Evolutionary conservation across 2,797 vertebrate species (phyloP).

Genomic region (Okamejei kenojei): DNA sequence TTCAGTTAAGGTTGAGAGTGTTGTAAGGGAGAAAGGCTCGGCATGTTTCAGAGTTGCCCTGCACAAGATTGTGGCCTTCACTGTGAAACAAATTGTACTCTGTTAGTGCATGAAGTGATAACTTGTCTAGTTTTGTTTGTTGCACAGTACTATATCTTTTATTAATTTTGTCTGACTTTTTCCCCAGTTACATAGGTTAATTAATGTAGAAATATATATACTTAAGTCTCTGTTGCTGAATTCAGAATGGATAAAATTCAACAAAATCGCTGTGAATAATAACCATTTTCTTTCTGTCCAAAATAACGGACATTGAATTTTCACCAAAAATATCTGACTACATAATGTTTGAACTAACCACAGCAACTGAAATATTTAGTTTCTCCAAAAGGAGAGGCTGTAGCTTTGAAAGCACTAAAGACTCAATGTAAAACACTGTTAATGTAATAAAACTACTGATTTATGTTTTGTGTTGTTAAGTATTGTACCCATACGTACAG

Average conservation of each 20-base stretch:
- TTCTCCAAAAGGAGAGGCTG: slow-evolving; percentile 54
- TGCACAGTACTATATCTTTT: slow-evolving; percentile 52
- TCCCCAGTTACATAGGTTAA: slow-evolving; percentile 56
- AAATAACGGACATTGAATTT: slow-evolving; percentile 60
- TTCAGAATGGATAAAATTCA: slow-evolving; percentile 56
- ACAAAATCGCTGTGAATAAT: slow-evolving; percentile 51
- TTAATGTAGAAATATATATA: slow-evolving; percentile 68
- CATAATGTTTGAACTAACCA: slow-evolving; percentile 52
- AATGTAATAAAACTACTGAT: slow-evolving; percentile 73
- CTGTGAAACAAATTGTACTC: slow-evolving; percentile 68
- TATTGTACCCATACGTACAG: slow-evolving; percentile 62
- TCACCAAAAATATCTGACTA: slow-evolving; percentile 57
- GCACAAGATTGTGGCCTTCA: slow-evolving; percentile 68
- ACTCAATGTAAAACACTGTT: slow-evolving; percentile 64
- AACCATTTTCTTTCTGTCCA: slow-evolving; percentile 54
- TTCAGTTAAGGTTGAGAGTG: neutral
- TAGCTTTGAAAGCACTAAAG: slow-evolving; percentile 60
- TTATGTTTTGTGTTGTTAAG: slow-evolving; percentile 75
- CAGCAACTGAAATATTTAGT: slow-evolving; percentile 65
- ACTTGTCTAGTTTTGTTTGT: slow-evolving; percentile 65
- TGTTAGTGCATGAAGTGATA: slow-evolving; percentile 71
- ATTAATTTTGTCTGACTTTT: slow-evolving; percentile 56
- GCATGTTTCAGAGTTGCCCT: slow-evolving; percentile 68
- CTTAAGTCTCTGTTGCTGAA: slow-evolving; percentile 54
- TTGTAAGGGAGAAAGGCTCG: slow-evolving; percentile 56